These are phyloP conservation scores for Ectemnius cavifrons DNA, from an alignment of 2,888 invertebrate species.

Conservation along the genomic window DNA sequence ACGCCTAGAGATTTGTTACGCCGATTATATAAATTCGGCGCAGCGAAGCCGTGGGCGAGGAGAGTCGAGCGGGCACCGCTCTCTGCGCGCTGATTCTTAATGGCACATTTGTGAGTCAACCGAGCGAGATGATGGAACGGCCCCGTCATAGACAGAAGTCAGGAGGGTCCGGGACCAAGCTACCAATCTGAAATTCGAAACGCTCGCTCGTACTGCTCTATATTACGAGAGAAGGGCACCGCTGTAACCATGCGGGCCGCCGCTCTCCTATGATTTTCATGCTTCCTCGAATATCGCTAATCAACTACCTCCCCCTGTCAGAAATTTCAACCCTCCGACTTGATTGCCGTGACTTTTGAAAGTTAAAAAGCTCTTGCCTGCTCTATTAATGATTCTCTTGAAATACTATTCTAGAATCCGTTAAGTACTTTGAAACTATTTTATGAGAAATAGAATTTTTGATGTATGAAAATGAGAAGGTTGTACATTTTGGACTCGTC, in stretches of 20 bases:
- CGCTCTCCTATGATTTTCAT: constrained; percentile 12
- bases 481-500: no score
- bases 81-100: constrained; percentile 49
- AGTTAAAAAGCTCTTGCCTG: no score
- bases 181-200: constrained; percentile 60
- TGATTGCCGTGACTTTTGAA: no score
- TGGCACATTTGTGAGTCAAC: constrained; percentile 62
- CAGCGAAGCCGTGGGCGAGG: constrained; percentile 49
- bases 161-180: constrained; percentile 24
- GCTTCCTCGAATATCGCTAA: constrained; percentile 31
- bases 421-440: no score
- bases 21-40: constrained; percentile 61
- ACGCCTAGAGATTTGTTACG: constrained; percentile 59
- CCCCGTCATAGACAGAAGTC: constrained; percentile 58
- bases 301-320: constrained; percentile 5
- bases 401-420: no score
- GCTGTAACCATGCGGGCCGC: constrained; percentile 21
- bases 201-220: constrained; percentile 30
- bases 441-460: no score
- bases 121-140: constrained; percentile 65
- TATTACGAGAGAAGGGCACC: constrained; percentile 15
- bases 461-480: no score
- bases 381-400: no score
- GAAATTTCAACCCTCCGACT: neutral
- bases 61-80: constrained; percentile 15